Evolutionary conservation across 2,113 vertebrate genomes (phyloP).

Genomic region (Proteles cristata): DNA sequence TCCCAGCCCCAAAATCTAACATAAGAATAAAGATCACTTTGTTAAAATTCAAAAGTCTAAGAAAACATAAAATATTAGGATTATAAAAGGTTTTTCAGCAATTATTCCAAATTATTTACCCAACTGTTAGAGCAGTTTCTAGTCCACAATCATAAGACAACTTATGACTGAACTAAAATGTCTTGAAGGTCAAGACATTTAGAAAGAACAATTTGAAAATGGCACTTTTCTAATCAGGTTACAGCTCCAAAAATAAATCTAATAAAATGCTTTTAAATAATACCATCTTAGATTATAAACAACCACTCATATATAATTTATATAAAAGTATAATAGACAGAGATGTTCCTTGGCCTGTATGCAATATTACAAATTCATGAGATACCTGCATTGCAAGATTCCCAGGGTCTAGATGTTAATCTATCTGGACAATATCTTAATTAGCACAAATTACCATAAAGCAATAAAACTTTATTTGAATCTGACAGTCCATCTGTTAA

Average conservation of each 20-base stretch:
- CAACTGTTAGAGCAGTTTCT: background rate
- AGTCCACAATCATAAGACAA: background rate
- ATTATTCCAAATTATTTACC: slow-evolving; percentile 40
- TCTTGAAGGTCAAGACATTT: slow-evolving; percentile 33
- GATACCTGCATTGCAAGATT: background rate
- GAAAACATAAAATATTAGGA: slow-evolving; percentile 24
- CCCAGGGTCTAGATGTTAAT: background rate
- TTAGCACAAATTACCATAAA: slow-evolving; percentile 57
- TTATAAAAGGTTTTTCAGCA: background rate
- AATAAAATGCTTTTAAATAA: slow-evolving; percentile 18
- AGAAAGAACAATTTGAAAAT: slow-evolving; percentile 1
- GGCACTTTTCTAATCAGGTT: slow-evolving; percentile 47
- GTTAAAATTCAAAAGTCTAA: slow-evolving; percentile 3
- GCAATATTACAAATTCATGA: background rate
- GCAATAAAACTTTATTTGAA: slow-evolving; percentile 73
- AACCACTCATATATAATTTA: background rate
- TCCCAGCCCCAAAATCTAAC: background rate
- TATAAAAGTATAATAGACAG: background rate
- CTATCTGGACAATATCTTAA: slow-evolving; percentile 58
- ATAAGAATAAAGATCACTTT: background rate
- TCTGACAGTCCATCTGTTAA: slow-evolving; percentile 68
- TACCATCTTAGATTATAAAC: background rate
- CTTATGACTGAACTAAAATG: slow-evolving; percentile 22
- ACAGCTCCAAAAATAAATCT: slow-evolving; percentile 11
- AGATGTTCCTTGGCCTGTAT: background rate